Percentiles rank a stretch among this genome's conserved stretches.
Conservation (phyloP, 1,140 invertebrate genomes). For the Dinoponera quadriceps region DNA sequence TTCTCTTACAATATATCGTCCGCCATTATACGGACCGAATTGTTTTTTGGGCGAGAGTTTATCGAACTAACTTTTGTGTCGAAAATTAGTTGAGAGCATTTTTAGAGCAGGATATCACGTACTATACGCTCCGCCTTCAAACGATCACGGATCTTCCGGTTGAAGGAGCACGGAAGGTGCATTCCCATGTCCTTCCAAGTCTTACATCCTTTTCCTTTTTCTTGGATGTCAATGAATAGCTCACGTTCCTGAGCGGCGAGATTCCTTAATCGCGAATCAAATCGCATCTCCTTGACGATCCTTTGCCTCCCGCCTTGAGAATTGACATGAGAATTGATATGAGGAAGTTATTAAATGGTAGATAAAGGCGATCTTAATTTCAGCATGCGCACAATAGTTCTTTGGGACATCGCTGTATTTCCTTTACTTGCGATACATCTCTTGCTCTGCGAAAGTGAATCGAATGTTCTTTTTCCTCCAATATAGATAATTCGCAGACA, state of each 20-base stretch:
- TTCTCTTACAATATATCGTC: too few relatives aligned
- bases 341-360: background rate
- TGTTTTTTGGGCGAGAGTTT: background rate
- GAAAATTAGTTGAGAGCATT: slow-evolving; percentile 1
- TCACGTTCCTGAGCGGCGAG: slow-evolving; percentile 30
- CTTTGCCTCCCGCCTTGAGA: background rate
- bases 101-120: slow-evolving; percentile 13
- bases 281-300: slow-evolving; percentile 6
- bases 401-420: background rate
- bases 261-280: slow-evolving; percentile 39
- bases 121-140: slow-evolving; percentile 18
- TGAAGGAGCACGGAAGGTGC: slow-evolving; percentile 44
- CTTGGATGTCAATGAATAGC: slow-evolving; percentile 35
- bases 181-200: slow-evolving; percentile 45
- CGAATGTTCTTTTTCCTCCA: background rate
- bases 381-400: background rate
- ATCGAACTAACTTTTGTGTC: background rate
- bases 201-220: slow-evolving; percentile 53
- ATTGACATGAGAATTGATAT: background rate
- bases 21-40: too few relatives aligned
- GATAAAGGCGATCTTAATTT: slow-evolving; percentile 5
- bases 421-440: background rate
- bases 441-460: background rate
- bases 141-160: slow-evolving; percentile 42
- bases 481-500: background rate